Base-by-base conservation (phyloP, 2,113 vertebrate species). In the Sebastes schlegelii region DNA sequence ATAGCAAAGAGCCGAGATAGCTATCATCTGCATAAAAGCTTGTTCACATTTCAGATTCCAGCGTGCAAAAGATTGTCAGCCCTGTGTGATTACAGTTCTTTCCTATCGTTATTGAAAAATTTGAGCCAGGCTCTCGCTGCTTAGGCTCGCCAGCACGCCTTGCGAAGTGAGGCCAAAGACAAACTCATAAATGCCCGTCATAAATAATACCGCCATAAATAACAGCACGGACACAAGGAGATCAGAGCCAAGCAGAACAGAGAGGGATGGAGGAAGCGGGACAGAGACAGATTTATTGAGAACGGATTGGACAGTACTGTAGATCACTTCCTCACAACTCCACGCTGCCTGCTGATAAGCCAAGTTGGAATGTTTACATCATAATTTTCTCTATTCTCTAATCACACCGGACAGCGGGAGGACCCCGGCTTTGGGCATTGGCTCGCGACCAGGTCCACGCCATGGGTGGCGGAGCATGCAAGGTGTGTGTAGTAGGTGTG, bases 211-310 rank as follows among this genome's bases (percentile, higher is more conserved):
- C 17, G 16, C 42, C 58, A 84, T 91, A 90, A 90, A 87, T 91
- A 88, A 89, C 54, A 84, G 72, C 16, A 57, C 65, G 65, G 62
- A 86, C 78, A 77, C 13, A 63, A 52, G 67, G 58, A 74, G 69
- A 79, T 79, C 26, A 3, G 69, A 79, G 87, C 84, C 83, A 91
- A 91, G 80, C 42, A 48, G 85, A 84, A 83, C 26, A 86, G 63
- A 75, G 16, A 77, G 42, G 84, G 60, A 55, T 46, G 45, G 70
- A 82, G 79, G 68, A 74, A 77, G 40, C 51, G 69, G 66, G 83
- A 84, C 64, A 63, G 34, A 89, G 86, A 92, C 74, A 91, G 79
- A 93, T 93, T 91, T 89, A 89, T 89, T 62, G 84, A 58, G 70
- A 83, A 84, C 5, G 62, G 74, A 88, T 83, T 48, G 74, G 63